Evolutionary conservation across 2,888 invertebrate species (phyloP), one percentile per base, ranked within the genome.

Genomic region (Drosophila meridionalis): DNA sequence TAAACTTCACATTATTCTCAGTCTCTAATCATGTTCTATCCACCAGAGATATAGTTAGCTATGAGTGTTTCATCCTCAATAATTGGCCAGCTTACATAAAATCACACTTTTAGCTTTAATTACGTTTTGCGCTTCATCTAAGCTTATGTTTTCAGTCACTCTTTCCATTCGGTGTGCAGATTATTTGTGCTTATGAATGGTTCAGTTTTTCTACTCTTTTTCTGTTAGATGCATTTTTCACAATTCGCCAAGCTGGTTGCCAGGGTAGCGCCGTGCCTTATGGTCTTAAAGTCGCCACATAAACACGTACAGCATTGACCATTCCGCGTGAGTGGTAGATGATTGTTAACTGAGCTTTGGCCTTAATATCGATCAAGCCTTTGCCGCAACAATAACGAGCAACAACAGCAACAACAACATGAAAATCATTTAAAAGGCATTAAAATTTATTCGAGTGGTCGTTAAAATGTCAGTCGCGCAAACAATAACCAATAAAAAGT

Each of bases 381-480:
- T 82, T 61, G 61, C 53, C 52, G 73, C 71, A 63, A 73, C 63
- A 28, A 9, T 5, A 34, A 34, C 34, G 9, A 34, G 34, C 8
- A 34, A 34, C 34, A 34, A 34, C 9, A 34, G 8, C 63, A 61
- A 69, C 64, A 32, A 14, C 66, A 79, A 57, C 30, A 72, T 57
- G 69, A 62, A 73, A 89, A 82, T 80, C 78, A 89, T 90, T 87
- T 79, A 82, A 87, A 84, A 85, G 85, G 64, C 89, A 87, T 90
- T 83, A 79, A 88, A 86, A 81, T 90, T 74, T 88, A 86, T 88
- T 86, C 74, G 66, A 78, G 86, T 71, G 88, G 80, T 85, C 85
- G 85, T 85, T 89, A 89, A 85, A 89, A 69, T 74, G 86, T 75
- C 78, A 69, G 80, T 59, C 62, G 56, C 59, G 40, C 62, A 79